Conservation (phyloP, 2,888 invertebrate genomes). For the Erebia ligea region DNA sequence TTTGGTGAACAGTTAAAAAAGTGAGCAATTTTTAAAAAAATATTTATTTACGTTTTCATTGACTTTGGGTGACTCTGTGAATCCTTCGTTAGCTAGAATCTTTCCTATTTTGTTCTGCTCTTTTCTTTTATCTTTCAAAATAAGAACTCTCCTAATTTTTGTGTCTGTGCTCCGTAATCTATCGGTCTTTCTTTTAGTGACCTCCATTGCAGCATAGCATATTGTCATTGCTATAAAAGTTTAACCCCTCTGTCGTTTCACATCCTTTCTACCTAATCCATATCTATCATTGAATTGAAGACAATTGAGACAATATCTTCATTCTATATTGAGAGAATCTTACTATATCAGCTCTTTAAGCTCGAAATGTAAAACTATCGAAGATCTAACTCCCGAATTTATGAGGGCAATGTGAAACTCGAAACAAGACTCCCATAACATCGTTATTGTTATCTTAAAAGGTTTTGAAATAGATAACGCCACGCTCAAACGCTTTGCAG, state of each 20-base stretch:
- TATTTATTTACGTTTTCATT: no score
- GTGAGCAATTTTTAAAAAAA: neutral
- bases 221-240: no score
- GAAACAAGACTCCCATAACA: constrained; percentile 28
- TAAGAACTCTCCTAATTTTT: neutral
- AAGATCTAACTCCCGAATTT: neutral
- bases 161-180: neutral
- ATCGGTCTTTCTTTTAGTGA: neutral
- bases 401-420: neutral
- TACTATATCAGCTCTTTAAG: neutral
- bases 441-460: constrained; percentile 47
- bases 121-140: no score
- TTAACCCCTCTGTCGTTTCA: neutral
- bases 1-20: neutral
- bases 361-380: neutral
- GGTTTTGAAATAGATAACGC: constrained; percentile 50
- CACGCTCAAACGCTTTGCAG: constrained; percentile 43
- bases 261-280: neutral
- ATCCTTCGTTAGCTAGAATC: no score
- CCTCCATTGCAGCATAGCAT: neutral
- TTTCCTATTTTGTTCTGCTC: no score
- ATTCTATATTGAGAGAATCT: no score
- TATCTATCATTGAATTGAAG: neutral
- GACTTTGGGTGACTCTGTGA: no score
- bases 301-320: neutral